Evolutionary conservation across 2,113 vertebrate genomes (phyloP), one percentile per base, ranked within the genome.

Genomic region (Lutjanus erythropterus): DNA sequence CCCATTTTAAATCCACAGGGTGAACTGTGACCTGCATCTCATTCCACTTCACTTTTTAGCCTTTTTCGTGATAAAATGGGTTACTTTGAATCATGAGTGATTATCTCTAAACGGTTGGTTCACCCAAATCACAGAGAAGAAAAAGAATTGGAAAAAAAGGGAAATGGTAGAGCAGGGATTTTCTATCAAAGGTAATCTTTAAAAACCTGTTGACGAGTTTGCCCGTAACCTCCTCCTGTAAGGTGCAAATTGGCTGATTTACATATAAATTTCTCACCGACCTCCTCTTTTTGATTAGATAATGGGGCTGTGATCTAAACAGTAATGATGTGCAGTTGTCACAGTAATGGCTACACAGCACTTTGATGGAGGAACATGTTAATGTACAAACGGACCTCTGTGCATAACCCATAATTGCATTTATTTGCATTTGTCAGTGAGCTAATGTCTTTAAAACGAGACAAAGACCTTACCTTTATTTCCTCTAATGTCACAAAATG

Each of bases 171-270:
- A 19, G 11, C 16, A 0, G 19, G 31, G 35, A 41, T 50, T 66
- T 23, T 31, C 52, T 46, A 64, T 75, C 71, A 75, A 75, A 71
- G 81, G 59, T 33, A 21, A 44, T 56, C 83, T 52, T 79, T 71
- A 79, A 79, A 64, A 49, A 35, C 12, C 35, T 25, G 55, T 7
- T 31, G 50, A 76, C n/a, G 55, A 5, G 74, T 50, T 65, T 31
- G 4, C 53, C 71, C 6, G 41, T 55, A 9, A 81, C 52, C 59
- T 81, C 46, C 4, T 50, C 27, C 60, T 71, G 75, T 76, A 33
- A 64, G 60, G 39, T 79, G 78, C 71, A 79, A 79, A 88, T 82
- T 18, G 23, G 6, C 49, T 75, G 12, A 76, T 82, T 81, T 58
- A 18, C 81, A 84, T 84, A 15, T 53, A 47, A 49, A 84, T 73